Base-by-base conservation (phyloP, 2,113 vertebrate genomes). In the Axis porcinus region DNA sequence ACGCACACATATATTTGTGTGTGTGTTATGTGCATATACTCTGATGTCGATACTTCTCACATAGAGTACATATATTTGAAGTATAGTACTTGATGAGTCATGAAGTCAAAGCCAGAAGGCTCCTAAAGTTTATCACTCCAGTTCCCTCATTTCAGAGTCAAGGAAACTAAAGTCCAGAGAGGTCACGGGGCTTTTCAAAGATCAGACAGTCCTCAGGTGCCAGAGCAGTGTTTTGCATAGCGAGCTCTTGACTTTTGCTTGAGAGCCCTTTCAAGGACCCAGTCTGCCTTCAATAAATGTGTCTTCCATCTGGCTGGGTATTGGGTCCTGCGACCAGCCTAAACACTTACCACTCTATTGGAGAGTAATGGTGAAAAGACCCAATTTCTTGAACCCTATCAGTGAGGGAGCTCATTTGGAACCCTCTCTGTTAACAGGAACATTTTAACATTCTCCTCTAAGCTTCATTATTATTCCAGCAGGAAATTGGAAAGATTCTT, bases 401-500 rank as follows among this genome's bases (percentile, higher is more conserved):
- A 67, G 9, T 33, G 45, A 74, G 17, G 82, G 25, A n/a, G 43
- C 17, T 78, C 85, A 57, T 60, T 86, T 84, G 67, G 36, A 95
- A 85, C 23, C 36, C 62, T 70, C 28, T 83, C n/a, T 36, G 4
- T 15, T 82, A 50, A 43, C n/a, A 43, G 70, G 79, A 67, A 58
- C 79, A 8, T 83, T 82, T 79, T 58, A 30, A 23, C 25, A 1
- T 14, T 86, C 21, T 57, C 40, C 60, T 94, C 25, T 76, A 90
- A 88, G 47, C 21, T 17, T 92, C 70, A 47, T 91, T 64, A 28
- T 94, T 92, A 52, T 67, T 62, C 55, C n/a, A 76, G 23, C 88
- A 96, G 74, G 93, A 96, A 92, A 94, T 87, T 96, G 50, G 64
- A 95, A 90, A 87, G 82, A 52, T 43, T 50, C 30, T 94, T 36